A percentile compares a stretch with the other conserved stretches of the same genome.
phyloP scores from a whole-genome alignment of 2,113 vertebrate species.

The Vulpes ferrilata region DNA sequence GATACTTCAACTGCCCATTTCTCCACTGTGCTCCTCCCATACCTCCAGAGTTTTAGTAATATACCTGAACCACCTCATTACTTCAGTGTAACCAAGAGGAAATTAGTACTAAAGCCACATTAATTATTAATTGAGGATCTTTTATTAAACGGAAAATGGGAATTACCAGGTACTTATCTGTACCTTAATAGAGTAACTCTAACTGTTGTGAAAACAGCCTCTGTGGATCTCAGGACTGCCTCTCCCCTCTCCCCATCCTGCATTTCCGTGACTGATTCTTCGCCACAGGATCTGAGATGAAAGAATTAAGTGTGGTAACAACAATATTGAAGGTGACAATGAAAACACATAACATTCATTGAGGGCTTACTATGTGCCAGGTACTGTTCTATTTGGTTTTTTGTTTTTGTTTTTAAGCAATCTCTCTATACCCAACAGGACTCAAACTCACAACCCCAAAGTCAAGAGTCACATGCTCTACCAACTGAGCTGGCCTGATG shows the following conservation, averaged over 20 bases:
- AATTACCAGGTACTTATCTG: slow-evolving; percentile 71
- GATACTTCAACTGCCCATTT: not conserved
- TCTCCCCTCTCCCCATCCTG: no score
- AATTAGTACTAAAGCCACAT: slow-evolving; percentile 84
- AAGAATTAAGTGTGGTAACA: not conserved
- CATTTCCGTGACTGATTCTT: not conserved
- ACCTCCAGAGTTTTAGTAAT: slow-evolving; percentile 63
- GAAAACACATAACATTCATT: not conserved
- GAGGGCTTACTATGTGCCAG: not conserved
- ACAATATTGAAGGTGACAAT: not conserved
- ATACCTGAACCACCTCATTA: slow-evolving; percentile 81
- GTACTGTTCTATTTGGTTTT: not conserved
- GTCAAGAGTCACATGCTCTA: not conserved
- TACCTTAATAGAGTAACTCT: slow-evolving; percentile 1
- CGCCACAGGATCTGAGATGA: not conserved
- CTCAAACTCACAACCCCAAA: not conserved
- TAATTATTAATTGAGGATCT: slow-evolving; percentile 82
- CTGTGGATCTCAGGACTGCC: not conserved
- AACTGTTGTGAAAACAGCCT: not conserved
- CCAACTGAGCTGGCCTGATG: not conserved
- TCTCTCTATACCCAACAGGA: not conserved
- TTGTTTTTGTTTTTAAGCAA: not conserved
- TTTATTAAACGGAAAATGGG: slow-evolving; percentile 81
- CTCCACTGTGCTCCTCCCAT: not conserved
- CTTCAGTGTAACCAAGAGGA: slow-evolving; percentile 82